phyloP scores from a whole-genome alignment of 92 coral and sea anemone genomes.

The Micromussa lordhowensis region DNA sequence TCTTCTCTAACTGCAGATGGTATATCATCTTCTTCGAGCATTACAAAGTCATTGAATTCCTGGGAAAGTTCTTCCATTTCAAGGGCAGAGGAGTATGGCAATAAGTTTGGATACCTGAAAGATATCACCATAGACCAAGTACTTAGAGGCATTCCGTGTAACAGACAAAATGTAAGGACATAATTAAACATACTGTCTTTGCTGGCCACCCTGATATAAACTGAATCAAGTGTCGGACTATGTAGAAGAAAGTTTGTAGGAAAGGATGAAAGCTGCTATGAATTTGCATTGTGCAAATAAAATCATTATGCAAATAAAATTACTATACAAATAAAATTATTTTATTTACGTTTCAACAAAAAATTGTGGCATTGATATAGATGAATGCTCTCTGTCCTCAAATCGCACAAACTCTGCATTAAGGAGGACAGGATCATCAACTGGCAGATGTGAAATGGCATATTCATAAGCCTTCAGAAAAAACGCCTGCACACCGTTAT shows the following conservation, averaged over 20 bases:
- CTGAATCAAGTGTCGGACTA: neutral
- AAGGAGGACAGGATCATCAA: constrained; percentile 2
- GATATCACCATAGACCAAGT: neutral
- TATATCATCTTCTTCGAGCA: constrained; percentile 32
- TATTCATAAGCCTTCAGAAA: neutral
- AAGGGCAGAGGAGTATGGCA: constrained; percentile 27
- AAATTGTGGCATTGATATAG: neutral
- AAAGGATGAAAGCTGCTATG: neutral
- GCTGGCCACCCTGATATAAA: no score
- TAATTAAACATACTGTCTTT: no score
- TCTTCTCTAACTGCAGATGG: constrained; percentile 1
- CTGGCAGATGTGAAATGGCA: neutral
- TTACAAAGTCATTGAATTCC: constrained; percentile 57
- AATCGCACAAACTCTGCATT: neutral
- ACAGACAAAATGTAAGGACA: neutral
- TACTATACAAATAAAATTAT: no score
- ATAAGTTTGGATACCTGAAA: neutral
- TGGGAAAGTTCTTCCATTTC: constrained; percentile 55
- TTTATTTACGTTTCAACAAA: no score
- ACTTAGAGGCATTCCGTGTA: neutral
- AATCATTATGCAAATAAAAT: neutral
- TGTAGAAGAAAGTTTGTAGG: neutral
- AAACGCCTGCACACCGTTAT: neutral
- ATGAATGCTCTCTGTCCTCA: neutral
- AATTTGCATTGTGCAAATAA: neutral